phyloP scores from a whole-genome alignment of 2,888 invertebrate species.

The Spialia ferax region DNA sequence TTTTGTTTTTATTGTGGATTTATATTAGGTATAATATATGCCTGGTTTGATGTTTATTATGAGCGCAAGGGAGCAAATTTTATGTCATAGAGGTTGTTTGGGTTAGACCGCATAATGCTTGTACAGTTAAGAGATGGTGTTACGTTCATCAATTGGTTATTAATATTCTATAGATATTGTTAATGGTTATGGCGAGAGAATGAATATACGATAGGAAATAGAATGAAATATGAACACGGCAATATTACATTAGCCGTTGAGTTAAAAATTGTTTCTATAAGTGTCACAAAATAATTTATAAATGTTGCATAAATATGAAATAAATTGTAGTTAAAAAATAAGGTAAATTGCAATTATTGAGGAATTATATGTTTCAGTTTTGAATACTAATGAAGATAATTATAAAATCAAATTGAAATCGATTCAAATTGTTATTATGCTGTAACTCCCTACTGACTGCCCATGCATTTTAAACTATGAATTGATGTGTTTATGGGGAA shows the following conservation, averaged over 20 bases:
- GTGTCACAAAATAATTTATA: conserved; percentile 25
- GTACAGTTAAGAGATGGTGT: neutral
- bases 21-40: neutral
- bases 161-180: neutral
- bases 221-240: neutral
- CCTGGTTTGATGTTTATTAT: neutral
- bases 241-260: conserved; percentile 1
- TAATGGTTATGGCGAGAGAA: neutral
- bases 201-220: neutral
- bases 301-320: conserved; percentile 18
- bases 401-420: conserved; percentile 3
- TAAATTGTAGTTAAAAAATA: conserved; percentile 17
- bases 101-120: neutral
- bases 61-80: neutral
- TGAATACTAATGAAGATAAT: too few relatives aligned
- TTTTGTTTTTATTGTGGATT: neutral
- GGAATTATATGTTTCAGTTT: neutral
- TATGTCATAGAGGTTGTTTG: neutral
- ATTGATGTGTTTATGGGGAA: conserved; percentile 15
- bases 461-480: conserved; percentile 15
- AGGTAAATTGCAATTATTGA: neutral
- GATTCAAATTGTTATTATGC: neutral
- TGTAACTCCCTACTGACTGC: conserved; percentile 13
- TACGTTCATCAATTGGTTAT: neutral
- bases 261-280: conserved; percentile 11